A percentile compares a stretch with the other conserved stretches of the same genome.
Conservation (phyloP, 2,797 vertebrate genomes). For the Premnoplex brunnescens region DNA sequence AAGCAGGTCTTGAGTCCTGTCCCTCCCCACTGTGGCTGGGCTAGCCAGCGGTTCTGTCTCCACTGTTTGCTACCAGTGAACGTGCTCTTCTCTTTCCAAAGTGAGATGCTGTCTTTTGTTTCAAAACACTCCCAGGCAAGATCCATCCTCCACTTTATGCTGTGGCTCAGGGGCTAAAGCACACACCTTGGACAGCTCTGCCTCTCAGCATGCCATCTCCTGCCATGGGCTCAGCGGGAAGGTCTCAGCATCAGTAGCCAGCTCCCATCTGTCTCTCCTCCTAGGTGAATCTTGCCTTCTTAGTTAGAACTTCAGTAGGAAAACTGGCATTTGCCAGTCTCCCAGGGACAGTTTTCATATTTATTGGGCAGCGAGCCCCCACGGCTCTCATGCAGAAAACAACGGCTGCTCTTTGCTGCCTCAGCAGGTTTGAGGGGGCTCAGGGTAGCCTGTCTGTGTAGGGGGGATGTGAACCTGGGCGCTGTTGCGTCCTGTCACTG, state of each 20-base stretch:
- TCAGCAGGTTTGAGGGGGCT: accelerated
- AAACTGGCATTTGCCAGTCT: accelerated
- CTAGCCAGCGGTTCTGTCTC: neutral
- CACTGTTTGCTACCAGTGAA: accelerated
- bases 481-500: accelerated
- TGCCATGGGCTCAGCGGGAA: neutral
- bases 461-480: accelerated
- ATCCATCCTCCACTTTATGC: neutral
- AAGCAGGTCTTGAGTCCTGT: accelerated
- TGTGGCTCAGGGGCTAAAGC: neutral
- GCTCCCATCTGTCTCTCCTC: neutral
- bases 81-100: neutral
- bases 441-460: accelerated
- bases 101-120: neutral
- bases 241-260: neutral
- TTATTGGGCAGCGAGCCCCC: accelerated
- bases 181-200: accelerated
- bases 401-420: neutral
- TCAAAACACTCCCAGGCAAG: neutral
- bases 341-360: accelerated
- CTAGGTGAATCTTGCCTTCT: neutral
- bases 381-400: accelerated
- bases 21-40: accelerated
- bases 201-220: neutral
- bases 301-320: neutral